phyloP scores from a whole-genome alignment of 2,797 vertebrate species.

The Poeciliopsis gracilis region DNA sequence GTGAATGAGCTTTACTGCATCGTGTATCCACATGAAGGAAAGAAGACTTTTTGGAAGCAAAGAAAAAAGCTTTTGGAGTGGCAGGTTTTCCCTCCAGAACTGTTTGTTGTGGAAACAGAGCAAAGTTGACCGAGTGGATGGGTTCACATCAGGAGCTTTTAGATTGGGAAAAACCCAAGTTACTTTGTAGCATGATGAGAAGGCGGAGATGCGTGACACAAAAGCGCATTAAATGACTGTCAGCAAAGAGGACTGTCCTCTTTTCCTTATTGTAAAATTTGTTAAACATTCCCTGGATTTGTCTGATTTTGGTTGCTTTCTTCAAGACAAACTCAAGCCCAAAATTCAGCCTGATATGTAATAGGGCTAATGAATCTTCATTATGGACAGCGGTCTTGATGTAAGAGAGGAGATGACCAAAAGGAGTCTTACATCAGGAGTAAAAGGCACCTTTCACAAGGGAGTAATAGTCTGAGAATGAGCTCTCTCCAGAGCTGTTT shows the following conservation, averaged over 20 bases:
- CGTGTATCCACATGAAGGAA: constrained; percentile 18
- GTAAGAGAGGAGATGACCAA: constrained; percentile 44
- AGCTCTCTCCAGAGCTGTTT: constrained; percentile 58
- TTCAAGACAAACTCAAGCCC: constrained; percentile 47
- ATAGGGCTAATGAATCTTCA: constrained; percentile 26
- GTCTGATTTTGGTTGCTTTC: constrained; percentile 38
- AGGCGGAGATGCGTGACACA: constrained; percentile 43
- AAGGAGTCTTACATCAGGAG: constrained; percentile 58
- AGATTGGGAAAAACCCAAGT: constrained; percentile 32
- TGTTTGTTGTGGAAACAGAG: constrained; percentile 62
- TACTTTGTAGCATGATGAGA: constrained; percentile 41
- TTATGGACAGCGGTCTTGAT: constrained; percentile 41
- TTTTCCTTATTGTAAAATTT: constrained; percentile 47
- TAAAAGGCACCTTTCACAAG: constrained; percentile 77
- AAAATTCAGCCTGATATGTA: constrained; percentile 35
- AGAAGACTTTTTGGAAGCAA: constrained; percentile 41
- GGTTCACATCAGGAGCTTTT: constrained; percentile 34
- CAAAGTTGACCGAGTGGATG: constrained; percentile 43
- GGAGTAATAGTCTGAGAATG: constrained; percentile 64
- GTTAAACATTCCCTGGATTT: constrained; percentile 70
- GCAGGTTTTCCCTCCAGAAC: constrained; percentile 54
- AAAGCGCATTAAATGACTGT: constrained; percentile 47
- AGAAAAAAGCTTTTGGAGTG: constrained; percentile 50
- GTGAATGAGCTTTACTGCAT: constrained; percentile 26
- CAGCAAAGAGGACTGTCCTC: constrained; percentile 32